phyloP scores from a whole-genome alignment of 2,888 invertebrate species.

The Agonum fuliginosum region DNA sequence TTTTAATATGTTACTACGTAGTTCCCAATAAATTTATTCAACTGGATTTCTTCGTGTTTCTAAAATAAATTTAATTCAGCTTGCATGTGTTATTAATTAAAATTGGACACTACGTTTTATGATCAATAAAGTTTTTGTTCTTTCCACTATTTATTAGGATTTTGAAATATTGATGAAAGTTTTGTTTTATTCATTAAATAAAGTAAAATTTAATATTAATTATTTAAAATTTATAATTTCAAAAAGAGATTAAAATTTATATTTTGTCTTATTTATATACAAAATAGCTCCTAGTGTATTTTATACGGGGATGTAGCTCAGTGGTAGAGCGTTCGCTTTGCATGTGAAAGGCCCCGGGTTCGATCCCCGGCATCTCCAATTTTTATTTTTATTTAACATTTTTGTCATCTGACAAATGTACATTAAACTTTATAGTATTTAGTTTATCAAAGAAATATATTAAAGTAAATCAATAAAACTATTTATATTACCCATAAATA shows the following conservation, averaged over 20 bases:
- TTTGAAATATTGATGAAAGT: background rate
- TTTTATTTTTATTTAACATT: slow-evolving; percentile 68
- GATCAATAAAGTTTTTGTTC: too few relatives aligned
- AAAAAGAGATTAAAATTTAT: too few relatives aligned
- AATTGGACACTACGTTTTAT: too few relatives aligned
- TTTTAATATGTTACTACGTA: slow-evolving; percentile 20
- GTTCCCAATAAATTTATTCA: background rate
- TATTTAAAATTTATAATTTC: too few relatives aligned
- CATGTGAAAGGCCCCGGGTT: slow-evolving; percentile 99
- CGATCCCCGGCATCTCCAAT: slow-evolving; percentile 96
- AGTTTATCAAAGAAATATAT: slow-evolving; percentile 21
- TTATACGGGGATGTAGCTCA: slow-evolving; percentile 91
- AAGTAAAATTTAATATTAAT: too few relatives aligned
- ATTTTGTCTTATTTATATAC: too few relatives aligned
- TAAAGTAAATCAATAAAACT: slow-evolving; percentile 22
- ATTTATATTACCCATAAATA: slow-evolving; percentile 20
- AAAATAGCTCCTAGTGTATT: background rate
- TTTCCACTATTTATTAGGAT: too few relatives aligned
- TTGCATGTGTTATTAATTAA: too few relatives aligned
- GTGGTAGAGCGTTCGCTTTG: slow-evolving; percentile 99
- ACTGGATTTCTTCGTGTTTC: background rate
- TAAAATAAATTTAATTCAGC: too few relatives aligned
- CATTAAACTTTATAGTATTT: slow-evolving; percentile 8
- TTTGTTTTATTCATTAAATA: too few relatives aligned
- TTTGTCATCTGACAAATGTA: background rate